phyloP scores from a whole-genome alignment of 2,888 invertebrate species.

The Tinea trinotella region DNA sequence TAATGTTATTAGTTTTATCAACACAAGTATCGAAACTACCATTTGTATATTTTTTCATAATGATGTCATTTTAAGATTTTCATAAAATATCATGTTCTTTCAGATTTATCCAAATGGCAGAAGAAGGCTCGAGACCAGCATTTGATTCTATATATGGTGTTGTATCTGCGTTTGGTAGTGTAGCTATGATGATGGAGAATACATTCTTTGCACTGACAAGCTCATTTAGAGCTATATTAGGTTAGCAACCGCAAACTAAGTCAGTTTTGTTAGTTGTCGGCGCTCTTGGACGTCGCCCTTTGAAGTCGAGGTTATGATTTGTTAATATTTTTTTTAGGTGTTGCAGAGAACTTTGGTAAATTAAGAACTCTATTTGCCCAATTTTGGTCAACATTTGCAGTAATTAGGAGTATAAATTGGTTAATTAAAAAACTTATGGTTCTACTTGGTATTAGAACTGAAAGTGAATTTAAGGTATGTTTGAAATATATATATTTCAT shows the following conservation, averaged over 20 bases:
- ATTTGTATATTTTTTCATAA: too few species aligned
- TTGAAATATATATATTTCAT: too few species aligned
- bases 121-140: slow-evolving; percentile 92
- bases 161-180: slow-evolving; percentile 91
- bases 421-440: slow-evolving; percentile 82
- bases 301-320: too few species aligned
- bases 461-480: slow-evolving; percentile 66
- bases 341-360: slow-evolving; percentile 94
- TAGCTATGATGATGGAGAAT: slow-evolving; percentile 97
- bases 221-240: slow-evolving; percentile 95
- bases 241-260: slow-evolving; percentile 35
- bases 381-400: slow-evolving; percentile 89
- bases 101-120: slow-evolving; percentile 89
- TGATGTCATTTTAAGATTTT: too few species aligned
- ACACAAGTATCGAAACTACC: too few species aligned
- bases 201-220: slow-evolving; percentile 96
- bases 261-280: too few species aligned
- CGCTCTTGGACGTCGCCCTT: too few species aligned
- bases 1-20: too few species aligned
- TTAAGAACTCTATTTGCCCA: slow-evolving; percentile 87
- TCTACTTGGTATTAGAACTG: slow-evolving; percentile 73
- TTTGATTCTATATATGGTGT: slow-evolving; percentile 96
- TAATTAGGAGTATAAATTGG: slow-evolving; percentile 86
- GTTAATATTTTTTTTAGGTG: slow-evolving; percentile 70
- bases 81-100: too few species aligned